phyloP scores from a whole-genome alignment of 2,113 vertebrate genomes.

The Nannospalax galili region DNA sequence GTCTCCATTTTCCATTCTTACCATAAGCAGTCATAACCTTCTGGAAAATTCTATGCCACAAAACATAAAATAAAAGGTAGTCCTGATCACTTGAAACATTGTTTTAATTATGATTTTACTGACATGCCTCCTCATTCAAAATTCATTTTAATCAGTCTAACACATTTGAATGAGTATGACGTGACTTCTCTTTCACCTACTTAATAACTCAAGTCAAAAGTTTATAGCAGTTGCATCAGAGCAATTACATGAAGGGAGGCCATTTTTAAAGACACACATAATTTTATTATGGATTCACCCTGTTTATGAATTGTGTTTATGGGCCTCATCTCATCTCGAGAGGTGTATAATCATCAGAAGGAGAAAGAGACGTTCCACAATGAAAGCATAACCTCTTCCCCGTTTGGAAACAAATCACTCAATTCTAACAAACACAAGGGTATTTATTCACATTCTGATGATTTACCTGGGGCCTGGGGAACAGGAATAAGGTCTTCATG shows the following conservation, averaged over 20 bases:
- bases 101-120: constrained; percentile 78
- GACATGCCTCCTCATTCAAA: constrained; percentile 70
- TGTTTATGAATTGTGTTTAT: constrained; percentile 57
- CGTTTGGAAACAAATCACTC: constrained; percentile 58
- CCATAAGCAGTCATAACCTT: constrained; percentile 70
- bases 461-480: constrained; percentile 14
- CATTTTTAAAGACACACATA: constrained; percentile 65
- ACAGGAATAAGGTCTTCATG: constrained; percentile 59
- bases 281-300: constrained; percentile 54
- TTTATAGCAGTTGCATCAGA: constrained; percentile 59
- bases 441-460: constrained; percentile 37
- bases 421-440: constrained; percentile 31
- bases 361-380: constrained; percentile 50
- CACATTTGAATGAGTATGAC: constrained; percentile 67
- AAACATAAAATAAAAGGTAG: constrained; percentile 69
- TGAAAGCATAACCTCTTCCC: constrained; percentile 54
- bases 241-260: constrained; percentile 53
- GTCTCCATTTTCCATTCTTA: constrained; percentile 73
- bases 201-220: constrained; percentile 75
- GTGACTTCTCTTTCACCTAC: constrained; percentile 74
- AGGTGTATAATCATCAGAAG: constrained; percentile 31
- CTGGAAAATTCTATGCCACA: constrained; percentile 63
- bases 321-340: constrained; percentile 36
- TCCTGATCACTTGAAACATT: constrained; percentile 50
- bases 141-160: constrained; percentile 65